A percentile compares a stretch with the other conserved stretches of the same genome.
phyloP scores from a whole-genome alignment of 2,113 vertebrate genomes.

The Nicator chloris region DNA sequence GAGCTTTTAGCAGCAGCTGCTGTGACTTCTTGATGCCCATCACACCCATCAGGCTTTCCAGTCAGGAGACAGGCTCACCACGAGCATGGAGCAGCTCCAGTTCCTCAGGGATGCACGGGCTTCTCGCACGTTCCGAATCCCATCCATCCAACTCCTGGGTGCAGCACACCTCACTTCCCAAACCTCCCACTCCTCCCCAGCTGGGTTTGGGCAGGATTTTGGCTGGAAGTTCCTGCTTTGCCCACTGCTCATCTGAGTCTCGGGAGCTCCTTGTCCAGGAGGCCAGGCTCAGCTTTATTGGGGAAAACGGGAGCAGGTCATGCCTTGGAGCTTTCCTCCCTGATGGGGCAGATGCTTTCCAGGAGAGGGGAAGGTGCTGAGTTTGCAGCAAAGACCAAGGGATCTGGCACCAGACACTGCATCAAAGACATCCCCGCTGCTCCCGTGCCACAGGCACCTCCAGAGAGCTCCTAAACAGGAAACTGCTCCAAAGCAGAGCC shows the following conservation, averaged over 20 bases:
- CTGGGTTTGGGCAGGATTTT: background rate
- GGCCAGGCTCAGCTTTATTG: background rate
- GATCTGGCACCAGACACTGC: background rate
- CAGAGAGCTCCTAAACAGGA: background rate
- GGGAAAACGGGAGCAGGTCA: background rate
- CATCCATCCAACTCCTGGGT: background rate
- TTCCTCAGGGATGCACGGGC: rapidly evolving
- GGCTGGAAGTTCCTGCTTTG: background rate
- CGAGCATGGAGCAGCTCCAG: rapidly evolving
- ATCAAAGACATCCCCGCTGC: background rate
- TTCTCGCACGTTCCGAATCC: rapidly evolving
- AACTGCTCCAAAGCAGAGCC: background rate
- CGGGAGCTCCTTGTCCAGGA: background rate
- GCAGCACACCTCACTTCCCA: background rate
- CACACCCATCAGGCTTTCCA: background rate
- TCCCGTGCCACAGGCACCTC: rapidly evolving
- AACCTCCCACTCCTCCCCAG: background rate
- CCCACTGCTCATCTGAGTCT: background rate
- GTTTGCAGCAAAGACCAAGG: background rate
- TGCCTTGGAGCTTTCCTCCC: background rate
- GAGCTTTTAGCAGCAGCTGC: background rate
- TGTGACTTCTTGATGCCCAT: background rate
- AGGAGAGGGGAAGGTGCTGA: background rate
- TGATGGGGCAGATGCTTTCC: background rate
- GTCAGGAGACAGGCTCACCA: background rate